Evolutionary conservation across 2,888 invertebrate genomes (phyloP).

Genomic region (Meiosimyza platycephala): DNA sequence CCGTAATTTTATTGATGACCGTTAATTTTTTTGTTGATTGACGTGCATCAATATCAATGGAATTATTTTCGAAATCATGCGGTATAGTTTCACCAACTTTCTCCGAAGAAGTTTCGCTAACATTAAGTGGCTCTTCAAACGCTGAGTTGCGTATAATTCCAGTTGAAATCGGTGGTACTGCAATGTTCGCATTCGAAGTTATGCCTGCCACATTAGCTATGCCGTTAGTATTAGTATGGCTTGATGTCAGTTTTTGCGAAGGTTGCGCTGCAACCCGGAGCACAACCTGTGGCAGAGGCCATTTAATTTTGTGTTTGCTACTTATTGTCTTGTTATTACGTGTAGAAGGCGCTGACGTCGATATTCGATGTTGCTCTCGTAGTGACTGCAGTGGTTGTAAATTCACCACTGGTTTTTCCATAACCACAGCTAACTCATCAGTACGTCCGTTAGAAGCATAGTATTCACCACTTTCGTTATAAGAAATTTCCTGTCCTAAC

Average conservation of each 20-base stretch:
- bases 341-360: conserved; percentile 50
- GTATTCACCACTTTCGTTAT: conserved; percentile 34
- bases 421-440: conserved; percentile 58
- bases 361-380: conserved; percentile 45
- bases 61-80: conserved; percentile 65
- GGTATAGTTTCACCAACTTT: conserved; percentile 55
- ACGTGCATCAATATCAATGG: conserved; percentile 63
- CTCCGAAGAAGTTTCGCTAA: conserved; percentile 56
- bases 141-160: neutral
- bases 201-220: neutral
- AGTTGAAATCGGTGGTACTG: neutral
- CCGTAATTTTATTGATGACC: conserved; percentile 5
- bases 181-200: conserved; percentile 5
- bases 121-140: conserved; percentile 38
- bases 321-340: conserved; percentile 56
- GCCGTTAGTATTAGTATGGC: conserved; percentile 27
- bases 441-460: conserved; percentile 42
- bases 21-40: conserved; percentile 44
- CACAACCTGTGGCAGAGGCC: conserved; percentile 60
- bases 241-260: conserved; percentile 35
- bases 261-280: conserved; percentile 48
- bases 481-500: conserved; percentile 30
- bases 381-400: conserved; percentile 45
- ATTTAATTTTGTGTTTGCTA: conserved; percentile 61
- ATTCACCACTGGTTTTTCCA: conserved; percentile 56